phyloP scores from a whole-genome alignment of 2,888 invertebrate species.

The Synergus umbraculus region DNA sequence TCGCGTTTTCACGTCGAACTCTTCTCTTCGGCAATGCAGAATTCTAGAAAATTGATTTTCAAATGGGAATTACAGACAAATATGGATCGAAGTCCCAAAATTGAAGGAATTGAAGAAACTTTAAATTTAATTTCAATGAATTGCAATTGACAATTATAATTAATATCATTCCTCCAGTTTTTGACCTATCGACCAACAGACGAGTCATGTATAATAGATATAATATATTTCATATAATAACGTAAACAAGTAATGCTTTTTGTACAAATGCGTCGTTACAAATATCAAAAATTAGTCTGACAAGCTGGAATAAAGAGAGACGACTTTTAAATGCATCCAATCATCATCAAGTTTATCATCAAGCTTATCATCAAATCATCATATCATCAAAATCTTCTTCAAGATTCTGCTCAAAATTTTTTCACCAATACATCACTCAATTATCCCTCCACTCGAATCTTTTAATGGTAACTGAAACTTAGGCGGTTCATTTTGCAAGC shows the following conservation, averaged over 20 bases:
- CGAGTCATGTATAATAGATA: constrained; percentile 63
- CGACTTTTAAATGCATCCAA: constrained; percentile 45
- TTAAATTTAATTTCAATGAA: neutral
- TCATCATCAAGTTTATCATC: constrained; percentile 40
- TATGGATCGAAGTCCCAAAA: neutral
- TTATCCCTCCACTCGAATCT: neutral
- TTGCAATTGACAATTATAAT: neutral
- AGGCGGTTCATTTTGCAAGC: neutral
- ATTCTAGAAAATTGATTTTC: constrained; percentile 19
- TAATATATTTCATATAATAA: constrained; percentile 71
- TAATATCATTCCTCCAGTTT: constrained; percentile 42
- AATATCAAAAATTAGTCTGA: constrained; percentile 37
- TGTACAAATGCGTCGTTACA: constrained; percentile 63
- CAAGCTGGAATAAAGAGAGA: constrained; percentile 42
- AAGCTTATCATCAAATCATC: constrained; percentile 14
- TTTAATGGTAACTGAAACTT: constrained; percentile 27
- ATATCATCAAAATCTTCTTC: neutral
- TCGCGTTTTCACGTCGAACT: neutral
- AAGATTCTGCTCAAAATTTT: neutral
- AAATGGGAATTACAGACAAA: neutral
- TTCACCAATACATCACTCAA: neutral
- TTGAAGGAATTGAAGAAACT: neutral
- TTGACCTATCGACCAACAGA: constrained; percentile 34
- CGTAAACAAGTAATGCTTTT: constrained; percentile 69
- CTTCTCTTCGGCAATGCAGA: constrained; percentile 1